phyloP scores from a whole-genome alignment of 2,113 vertebrate species.

The Cryptotis parvus region DNA sequence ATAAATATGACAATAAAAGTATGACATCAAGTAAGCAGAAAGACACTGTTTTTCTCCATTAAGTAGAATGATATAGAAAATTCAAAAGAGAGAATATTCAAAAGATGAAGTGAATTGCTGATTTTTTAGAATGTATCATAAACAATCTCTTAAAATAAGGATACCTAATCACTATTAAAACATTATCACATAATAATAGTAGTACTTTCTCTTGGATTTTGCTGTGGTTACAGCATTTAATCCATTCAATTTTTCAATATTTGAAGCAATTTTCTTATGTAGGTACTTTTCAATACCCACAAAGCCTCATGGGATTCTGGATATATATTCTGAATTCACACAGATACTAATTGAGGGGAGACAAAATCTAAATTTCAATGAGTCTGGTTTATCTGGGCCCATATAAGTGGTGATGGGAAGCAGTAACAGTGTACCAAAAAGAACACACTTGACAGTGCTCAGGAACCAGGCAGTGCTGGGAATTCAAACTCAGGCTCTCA shows the following conservation, averaged over 20 bases:
- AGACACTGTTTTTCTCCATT: too few relatives aligned
- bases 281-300: neutral
- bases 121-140: neutral
- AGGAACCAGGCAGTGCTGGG: too few relatives aligned
- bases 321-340: neutral
- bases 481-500: too few relatives aligned
- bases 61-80: too few relatives aligned
- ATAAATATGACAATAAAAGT: too few relatives aligned
- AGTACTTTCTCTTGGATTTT: neutral
- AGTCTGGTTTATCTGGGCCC: too few relatives aligned
- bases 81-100: neutral
- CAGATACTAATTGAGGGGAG: neutral
- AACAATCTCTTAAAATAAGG: too few relatives aligned
- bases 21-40: too few relatives aligned
- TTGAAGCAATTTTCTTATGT: neutral
- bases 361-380: fast-evolving
- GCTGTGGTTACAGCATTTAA: neutral
- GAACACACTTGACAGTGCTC: too few relatives aligned
- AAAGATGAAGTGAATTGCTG: neutral
- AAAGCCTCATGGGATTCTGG: neutral
- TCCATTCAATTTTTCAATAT: conserved; percentile 1
- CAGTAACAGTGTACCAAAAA: too few relatives aligned
- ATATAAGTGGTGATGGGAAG: too few relatives aligned
- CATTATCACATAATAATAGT: neutral
- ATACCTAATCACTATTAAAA: neutral